A percentile compares a stretch with the other conserved stretches of the same genome.
phyloP scores from a whole-genome alignment of 2,797 vertebrate genomes.

The Sebastes taczanowskii region DNA sequence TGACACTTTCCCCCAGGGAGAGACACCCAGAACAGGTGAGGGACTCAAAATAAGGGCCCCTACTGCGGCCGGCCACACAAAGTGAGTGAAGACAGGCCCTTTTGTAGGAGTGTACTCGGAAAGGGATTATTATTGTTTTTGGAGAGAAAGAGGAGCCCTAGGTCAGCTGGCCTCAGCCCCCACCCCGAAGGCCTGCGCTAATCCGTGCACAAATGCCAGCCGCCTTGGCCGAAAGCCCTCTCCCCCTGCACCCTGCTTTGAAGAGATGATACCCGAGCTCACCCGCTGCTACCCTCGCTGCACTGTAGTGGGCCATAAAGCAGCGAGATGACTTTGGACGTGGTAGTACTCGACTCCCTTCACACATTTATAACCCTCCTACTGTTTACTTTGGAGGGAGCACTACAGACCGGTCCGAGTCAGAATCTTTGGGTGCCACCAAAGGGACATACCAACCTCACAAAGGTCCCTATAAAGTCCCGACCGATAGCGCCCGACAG shows the following conservation, averaged over 20 bases:
- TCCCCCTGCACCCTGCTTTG: constrained; percentile 79
- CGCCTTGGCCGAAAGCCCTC: constrained; percentile 80
- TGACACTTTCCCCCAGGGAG: constrained; percentile 86
- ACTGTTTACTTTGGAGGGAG: constrained; percentile 66
- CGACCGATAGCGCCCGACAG: constrained; percentile 14
- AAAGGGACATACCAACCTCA: constrained; percentile 52
- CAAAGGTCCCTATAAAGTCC: constrained; percentile 58
- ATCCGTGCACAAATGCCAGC: constrained; percentile 84
- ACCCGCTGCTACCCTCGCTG: constrained; percentile 61
- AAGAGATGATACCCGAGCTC: constrained; percentile 84
- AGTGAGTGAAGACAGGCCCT: constrained; percentile 85
- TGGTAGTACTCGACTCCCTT: constrained; percentile 53
- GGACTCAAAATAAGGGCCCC: constrained; percentile 83
- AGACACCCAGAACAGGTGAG: constrained; percentile 87
- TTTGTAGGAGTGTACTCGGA: constrained; percentile 80
- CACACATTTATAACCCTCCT: constrained; percentile 66
- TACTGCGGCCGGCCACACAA: constrained; percentile 70
- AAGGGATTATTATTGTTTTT: constrained; percentile 88
- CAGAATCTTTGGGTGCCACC: constrained; percentile 48
- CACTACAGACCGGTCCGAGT: constrained; percentile 37
- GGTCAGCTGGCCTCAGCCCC: constrained; percentile 83
- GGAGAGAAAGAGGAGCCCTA: constrained; percentile 84
- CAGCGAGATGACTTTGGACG: constrained; percentile 67
- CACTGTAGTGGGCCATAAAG: constrained; percentile 68
- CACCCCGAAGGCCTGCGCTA: constrained; percentile 75